Evolutionary conservation across 2,113 vertebrate genomes (phyloP), one percentile per base, ranked within the genome.

Genomic region (Daphoenositta chrysoptera): DNA sequence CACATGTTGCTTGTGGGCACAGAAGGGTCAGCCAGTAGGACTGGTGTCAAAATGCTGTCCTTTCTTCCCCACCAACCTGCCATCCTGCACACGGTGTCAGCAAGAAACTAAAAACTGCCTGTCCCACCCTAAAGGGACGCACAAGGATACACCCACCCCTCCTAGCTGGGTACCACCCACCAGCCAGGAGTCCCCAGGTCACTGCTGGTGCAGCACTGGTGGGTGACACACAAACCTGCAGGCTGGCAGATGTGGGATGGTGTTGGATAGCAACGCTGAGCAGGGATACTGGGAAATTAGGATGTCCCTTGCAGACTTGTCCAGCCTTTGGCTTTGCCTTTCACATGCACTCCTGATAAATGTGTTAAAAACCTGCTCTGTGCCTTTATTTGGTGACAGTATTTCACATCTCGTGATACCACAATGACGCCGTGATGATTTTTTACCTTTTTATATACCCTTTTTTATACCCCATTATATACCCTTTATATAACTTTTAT

Each of bases 241-340:
- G 1, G 0, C 48, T 72, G 63, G 33, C 5, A 18, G 24, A 21
- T 0, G 0, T 17, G 68, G 45, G n/a, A 22, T 40, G 31, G 20
- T 57, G 31, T 16, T 81, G 83, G 75, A 20, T 4, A 24, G 22
- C 28, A 69, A 5, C 45, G 27, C 6, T 45, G 35, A 47, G 27
- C 15, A 19, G 10, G 4, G 15, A 21, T 66, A 8, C 28, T 44
- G 45, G n/a, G 26, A 66, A 82, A 56, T 33, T 3, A 18, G 56
- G 31, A 13, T 12, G 23, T 37, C 18, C 48, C 27, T 33, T 45
- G 15, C 7, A 42, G 63, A 11, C 4, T 21, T 42, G 63, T 77
- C 15, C 44, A 53, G 45, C 13, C 18, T n/a, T 77, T 48, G 60
- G 30, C 14, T 56, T 66, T 3, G 3, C 30, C 23, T 84, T 87